Conservation (phyloP, 2,113 vertebrate genomes). For the Spizaetus ornatus region DNA sequence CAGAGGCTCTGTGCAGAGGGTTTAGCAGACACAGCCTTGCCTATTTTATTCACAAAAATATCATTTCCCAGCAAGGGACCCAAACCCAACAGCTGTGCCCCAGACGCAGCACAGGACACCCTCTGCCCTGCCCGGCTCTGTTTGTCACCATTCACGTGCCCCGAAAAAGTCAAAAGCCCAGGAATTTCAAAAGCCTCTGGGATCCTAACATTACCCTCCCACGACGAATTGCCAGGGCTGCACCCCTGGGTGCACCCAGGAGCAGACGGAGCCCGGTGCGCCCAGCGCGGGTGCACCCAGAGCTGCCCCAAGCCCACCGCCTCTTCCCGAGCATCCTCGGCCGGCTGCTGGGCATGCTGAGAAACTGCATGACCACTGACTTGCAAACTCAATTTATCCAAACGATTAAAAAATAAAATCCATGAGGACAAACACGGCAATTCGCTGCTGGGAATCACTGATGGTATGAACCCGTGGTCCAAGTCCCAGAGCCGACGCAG, state of each 20-base stretch:
- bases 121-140: too few relatives aligned
- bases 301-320: background rate
- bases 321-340: background rate
- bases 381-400: background rate
- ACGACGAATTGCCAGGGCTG: rapidly evolving
- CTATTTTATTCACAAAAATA: background rate
- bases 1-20: background rate
- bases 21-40: rapidly evolving
- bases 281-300: background rate
- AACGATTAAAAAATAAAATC: background rate
- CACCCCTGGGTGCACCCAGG: background rate
- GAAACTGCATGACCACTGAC: rapidly evolving
- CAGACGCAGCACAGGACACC: background rate
- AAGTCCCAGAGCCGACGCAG: background rate
- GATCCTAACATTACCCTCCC: background rate
- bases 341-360: background rate
- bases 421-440: background rate
- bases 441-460: background rate
- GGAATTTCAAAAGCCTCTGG: background rate
- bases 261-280: rapidly evolving
- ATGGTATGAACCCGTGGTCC: rapidly evolving
- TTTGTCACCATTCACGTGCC: rapidly evolving
- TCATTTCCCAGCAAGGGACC: background rate
- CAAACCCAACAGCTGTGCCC: background rate
- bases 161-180: background rate